Evolutionary conservation across 2,113 vertebrate genomes (phyloP).

Genomic region (Tylochromis polylepis): DNA sequence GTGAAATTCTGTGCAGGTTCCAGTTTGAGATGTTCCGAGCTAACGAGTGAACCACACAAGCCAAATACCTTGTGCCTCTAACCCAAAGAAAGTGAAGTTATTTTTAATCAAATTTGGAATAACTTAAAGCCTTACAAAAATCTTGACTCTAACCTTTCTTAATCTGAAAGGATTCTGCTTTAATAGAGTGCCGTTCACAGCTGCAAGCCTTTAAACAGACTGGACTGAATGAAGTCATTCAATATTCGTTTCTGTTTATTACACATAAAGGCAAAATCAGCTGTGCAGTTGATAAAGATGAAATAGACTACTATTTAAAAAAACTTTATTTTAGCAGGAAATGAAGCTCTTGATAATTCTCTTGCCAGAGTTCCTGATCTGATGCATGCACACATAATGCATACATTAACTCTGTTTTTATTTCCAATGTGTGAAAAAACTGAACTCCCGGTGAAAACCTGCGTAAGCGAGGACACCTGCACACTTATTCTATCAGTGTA

Average conservation of each 20-base stretch:
- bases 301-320: not conserved
- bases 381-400: not conserved
- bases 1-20: not conserved
- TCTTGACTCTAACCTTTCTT: not conserved
- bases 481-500: not conserved
- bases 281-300: not conserved
- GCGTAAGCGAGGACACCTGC: not conserved
- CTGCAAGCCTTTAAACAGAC: not conserved
- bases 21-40: rapidly evolving
- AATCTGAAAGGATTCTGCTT: not conserved
- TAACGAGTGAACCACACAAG: not conserved
- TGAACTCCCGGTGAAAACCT: not conserved
- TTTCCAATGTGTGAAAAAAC: not conserved
- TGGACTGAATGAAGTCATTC: not conserved
- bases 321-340: not conserved
- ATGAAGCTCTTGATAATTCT: not conserved
- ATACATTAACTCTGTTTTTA: not conserved
- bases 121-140: rapidly evolving
- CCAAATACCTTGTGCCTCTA: rapidly evolving
- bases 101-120: not conserved
- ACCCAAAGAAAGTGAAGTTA: not conserved
- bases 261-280: not conserved
- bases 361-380: not conserved
- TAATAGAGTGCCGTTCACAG: not conserved
- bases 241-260: not conserved